Conservation (phyloP, 1,140 invertebrate genomes). For the Tetranychus urticae region DNA sequence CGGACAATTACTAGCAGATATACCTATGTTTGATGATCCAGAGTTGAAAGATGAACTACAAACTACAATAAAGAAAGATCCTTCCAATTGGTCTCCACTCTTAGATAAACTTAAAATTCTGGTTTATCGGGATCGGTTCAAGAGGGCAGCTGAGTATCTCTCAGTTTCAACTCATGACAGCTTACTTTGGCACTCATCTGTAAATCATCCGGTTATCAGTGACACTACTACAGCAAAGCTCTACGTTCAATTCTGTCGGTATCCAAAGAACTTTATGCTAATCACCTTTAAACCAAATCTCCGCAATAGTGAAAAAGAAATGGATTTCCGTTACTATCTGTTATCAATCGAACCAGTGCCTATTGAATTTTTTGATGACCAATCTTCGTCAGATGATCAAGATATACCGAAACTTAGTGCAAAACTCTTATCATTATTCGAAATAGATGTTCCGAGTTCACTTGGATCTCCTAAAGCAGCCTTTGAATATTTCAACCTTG, state of each 20-base stretch:
- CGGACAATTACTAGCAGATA: constrained; percentile 63
- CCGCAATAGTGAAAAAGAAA: neutral
- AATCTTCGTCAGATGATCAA: neutral
- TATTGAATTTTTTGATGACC: neutral
- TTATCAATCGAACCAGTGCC: neutral
- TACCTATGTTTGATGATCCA: constrained; percentile 51
- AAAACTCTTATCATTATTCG: neutral
- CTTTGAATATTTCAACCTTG: no score
- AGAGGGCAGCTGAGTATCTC: constrained; percentile 78
- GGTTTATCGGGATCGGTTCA: constrained; percentile 68
- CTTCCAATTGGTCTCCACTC: constrained; percentile 27
- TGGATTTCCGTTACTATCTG: constrained; percentile 3
- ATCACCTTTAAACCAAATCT: neutral
- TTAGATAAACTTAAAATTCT: constrained; percentile 36
- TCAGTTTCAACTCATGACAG: constrained; percentile 61
- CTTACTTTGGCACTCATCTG: constrained; percentile 30
- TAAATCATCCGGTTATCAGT: constrained; percentile 42
- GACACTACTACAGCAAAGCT: constrained; percentile 51
- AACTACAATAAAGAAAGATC: constrained; percentile 30
- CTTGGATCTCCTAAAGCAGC: neutral
- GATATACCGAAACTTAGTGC: constrained; percentile 4
- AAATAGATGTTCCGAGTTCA: constrained; percentile 1
- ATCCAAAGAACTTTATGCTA: constrained; percentile 41
- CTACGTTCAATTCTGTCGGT: constrained; percentile 59
- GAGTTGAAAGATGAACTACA: constrained; percentile 53